These are phyloP conservation scores for Synanthedon myopaeformis DNA, from an alignment of 2,888 invertebrate genomes.

Conservation along the genomic window DNA sequence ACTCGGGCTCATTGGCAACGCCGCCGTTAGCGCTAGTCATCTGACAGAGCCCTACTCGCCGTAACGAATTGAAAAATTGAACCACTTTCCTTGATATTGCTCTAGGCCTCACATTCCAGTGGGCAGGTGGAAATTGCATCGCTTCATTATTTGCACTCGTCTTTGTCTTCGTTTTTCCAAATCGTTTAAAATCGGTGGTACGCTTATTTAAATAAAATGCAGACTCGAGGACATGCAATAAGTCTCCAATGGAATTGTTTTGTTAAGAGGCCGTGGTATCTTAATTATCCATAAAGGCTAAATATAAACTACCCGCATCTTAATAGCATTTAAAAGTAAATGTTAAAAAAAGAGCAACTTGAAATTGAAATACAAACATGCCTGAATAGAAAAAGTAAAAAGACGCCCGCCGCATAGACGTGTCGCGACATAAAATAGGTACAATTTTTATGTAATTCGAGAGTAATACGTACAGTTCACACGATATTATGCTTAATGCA, in stretches of 20 bases:
- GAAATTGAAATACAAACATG: neutral
- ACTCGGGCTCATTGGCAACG: slow-evolving; percentile 6
- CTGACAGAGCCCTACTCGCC: slow-evolving; percentile 5
- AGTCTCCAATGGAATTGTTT: neutral
- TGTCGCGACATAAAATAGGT: slow-evolving; percentile 1
- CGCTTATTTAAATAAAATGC: slow-evolving; percentile 27
- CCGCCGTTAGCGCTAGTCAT: slow-evolving; percentile 7
- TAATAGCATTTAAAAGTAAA: neutral
- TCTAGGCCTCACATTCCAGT: slow-evolving; percentile 36
- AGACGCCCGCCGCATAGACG: neutral
- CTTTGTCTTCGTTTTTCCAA: slow-evolving; percentile 19
- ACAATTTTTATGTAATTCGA: slow-evolving; percentile 5
- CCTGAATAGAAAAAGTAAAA: neutral
- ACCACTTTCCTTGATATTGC: slow-evolving; percentile 47
- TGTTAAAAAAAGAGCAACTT: neutral
- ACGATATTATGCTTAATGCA: slow-evolving; percentile 31
- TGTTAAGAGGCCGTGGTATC: neutral
- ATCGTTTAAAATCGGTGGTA: slow-evolving; percentile 21
- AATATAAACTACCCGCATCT: neutral
- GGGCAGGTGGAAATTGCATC: slow-evolving; percentile 43
- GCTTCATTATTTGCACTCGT: slow-evolving; percentile 30
- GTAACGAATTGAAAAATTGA: slow-evolving; percentile 40
- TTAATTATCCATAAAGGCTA: neutral
- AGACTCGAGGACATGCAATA: neutral
- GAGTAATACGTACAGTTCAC: slow-evolving; percentile 29